Evolutionary conservation across 2,888 invertebrate species (phyloP).

Genomic region (Trimorus sp.): DNA sequence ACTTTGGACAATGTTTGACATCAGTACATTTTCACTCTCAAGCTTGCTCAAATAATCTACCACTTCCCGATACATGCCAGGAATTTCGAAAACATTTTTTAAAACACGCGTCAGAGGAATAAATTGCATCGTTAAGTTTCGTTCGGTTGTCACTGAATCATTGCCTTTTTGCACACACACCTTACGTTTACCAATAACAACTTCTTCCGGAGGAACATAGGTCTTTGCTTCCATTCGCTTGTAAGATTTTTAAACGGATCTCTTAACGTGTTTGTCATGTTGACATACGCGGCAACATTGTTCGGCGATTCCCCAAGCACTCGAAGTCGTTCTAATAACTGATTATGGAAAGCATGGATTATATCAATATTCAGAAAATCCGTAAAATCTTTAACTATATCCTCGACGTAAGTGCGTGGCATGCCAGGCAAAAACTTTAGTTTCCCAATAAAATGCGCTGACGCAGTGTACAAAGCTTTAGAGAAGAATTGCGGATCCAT

Average conservation of each 20-base stretch:
- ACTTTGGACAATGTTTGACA: not conserved
- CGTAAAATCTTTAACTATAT: no score
- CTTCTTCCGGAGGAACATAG: conserved; percentile 7
- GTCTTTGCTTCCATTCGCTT: not conserved
- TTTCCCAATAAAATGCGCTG: no score
- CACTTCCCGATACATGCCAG: not conserved
- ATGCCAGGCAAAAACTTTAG: no score
- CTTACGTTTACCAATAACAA: not conserved
- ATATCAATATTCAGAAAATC: no score
- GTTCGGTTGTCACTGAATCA: not conserved
- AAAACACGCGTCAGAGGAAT: not conserved
- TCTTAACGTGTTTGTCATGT: not conserved
- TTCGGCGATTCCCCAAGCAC: no score
- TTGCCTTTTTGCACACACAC: not conserved
- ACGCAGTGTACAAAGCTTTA: no score
- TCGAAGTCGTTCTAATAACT: no score
- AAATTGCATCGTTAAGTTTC: not conserved
- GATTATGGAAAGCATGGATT: no score
- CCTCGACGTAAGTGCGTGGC: no score
- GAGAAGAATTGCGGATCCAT: no score
- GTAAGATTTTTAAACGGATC: not conserved
- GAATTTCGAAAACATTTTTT: not conserved
- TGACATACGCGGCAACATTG: not conserved
- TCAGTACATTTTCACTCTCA: not conserved
- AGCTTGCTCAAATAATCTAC: not conserved